A percentile compares a stretch with the other conserved stretches of the same genome.
Conservation (phyloP, 2,113 vertebrate genomes). For the Peromyscus polionotus region DNA sequence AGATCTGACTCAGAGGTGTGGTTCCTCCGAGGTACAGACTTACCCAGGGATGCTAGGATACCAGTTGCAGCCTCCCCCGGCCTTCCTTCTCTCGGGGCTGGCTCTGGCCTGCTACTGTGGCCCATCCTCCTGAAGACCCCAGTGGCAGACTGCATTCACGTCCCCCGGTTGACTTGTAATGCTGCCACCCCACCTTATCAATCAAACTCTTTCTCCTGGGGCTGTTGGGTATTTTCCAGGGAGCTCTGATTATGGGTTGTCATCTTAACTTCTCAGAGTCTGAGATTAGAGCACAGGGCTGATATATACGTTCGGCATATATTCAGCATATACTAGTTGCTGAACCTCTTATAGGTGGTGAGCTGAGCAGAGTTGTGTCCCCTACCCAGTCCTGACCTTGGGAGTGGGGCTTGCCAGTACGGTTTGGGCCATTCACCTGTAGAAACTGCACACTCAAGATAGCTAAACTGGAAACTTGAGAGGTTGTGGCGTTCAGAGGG, state of each 20-base stretch:
- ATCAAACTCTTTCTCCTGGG: conserved; percentile 24
- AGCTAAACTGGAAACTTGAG: background rate
- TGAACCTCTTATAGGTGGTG: background rate
- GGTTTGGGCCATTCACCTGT: background rate
- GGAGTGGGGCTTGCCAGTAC: background rate
- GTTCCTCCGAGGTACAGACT: conserved; percentile 72
- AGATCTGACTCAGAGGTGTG: conserved; percentile 80
- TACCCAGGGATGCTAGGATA: conserved; percentile 72
- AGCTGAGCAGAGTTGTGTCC: background rate
- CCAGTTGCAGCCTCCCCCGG: conserved; percentile 68
- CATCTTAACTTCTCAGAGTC: conserved; percentile 11
- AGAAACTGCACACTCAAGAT: background rate
- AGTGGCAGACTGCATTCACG: conserved; percentile 40
- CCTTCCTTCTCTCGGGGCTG: conserved; percentile 43
- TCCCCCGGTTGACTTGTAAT: background rate
- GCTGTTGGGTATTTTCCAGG: conserved; percentile 12
- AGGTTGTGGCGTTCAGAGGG: background rate
- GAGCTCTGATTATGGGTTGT: conserved; percentile 47
- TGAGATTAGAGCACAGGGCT: background rate
- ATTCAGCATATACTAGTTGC: background rate
- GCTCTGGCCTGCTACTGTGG: conserved; percentile 9
- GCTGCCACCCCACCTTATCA: conserved; percentile 51
- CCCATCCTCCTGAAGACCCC: conserved; percentile 11
- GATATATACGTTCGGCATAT: too few species aligned
- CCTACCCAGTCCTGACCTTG: conserved; percentile 8